phyloP scores from a whole-genome alignment of 2,797 vertebrate genomes.

The Helarctos malayanus region DNA sequence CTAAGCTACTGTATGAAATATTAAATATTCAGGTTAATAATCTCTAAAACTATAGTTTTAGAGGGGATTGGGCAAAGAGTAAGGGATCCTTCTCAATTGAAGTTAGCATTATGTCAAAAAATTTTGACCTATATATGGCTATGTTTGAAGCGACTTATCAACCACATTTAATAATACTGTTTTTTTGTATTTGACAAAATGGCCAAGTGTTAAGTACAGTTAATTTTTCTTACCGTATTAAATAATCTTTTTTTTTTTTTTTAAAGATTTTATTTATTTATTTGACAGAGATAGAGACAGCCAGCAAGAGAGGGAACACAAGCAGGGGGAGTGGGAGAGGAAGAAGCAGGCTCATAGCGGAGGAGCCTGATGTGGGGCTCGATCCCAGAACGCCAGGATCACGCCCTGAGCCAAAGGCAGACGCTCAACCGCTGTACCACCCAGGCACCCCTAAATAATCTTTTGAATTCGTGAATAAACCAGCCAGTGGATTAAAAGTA shows the following conservation, averaged over 20 bases:
- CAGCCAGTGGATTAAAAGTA: neutral
- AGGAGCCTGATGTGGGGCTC: too few relatives aligned
- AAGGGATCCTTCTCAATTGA: neutral
- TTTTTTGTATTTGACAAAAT: slow-evolving; percentile 50
- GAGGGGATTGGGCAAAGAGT: neutral
- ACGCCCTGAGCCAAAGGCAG: too few relatives aligned
- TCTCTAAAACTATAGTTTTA: slow-evolving; percentile 31
- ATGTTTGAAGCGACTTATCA: slow-evolving; percentile 52
- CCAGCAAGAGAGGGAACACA: too few relatives aligned
- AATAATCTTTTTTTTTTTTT: neutral
- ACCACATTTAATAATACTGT: slow-evolving; percentile 33
- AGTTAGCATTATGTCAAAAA: slow-evolving; percentile 35
- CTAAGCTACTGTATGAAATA: neutral
- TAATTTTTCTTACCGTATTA: slow-evolving; percentile 30
- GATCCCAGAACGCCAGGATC: too few relatives aligned
- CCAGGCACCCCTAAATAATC: neutral
- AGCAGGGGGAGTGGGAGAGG: too few relatives aligned
- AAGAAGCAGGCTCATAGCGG: too few relatives aligned
- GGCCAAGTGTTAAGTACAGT: neutral
- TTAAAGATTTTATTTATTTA: too few relatives aligned
- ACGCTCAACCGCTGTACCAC: too few relatives aligned
- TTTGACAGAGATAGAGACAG: too few relatives aligned
- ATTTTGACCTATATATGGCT: neutral
- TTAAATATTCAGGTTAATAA: slow-evolving; percentile 10
- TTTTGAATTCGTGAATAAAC: slow-evolving; percentile 48